Evolutionary conservation across 2,888 invertebrate genomes (phyloP).

Genomic region (Patella caerulea): DNA sequence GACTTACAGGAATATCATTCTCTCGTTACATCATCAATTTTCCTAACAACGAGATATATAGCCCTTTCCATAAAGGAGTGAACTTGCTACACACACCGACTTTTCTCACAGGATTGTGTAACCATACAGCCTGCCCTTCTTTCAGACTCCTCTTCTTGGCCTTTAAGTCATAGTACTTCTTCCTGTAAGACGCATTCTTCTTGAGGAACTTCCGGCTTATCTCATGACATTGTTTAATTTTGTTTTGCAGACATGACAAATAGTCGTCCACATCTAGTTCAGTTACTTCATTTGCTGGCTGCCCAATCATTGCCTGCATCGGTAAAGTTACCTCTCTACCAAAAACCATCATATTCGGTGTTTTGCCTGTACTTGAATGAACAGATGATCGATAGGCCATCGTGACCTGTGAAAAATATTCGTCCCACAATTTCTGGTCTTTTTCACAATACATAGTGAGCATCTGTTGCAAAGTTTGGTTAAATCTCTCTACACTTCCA

Average conservation of each 20-base stretch:
- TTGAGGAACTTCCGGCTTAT: background rate
- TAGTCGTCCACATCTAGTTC: background rate
- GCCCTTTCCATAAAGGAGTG: conserved; percentile 15
- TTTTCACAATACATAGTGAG: conserved; percentile 14
- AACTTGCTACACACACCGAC: conserved; percentile 9
- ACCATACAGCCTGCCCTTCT: conserved; percentile 12
- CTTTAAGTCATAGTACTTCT: conserved; percentile 2
- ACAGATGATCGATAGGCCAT: conserved; percentile 20
- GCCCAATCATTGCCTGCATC: background rate
- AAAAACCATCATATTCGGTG: conserved; percentile 15
- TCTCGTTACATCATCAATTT: conserved; percentile 12
- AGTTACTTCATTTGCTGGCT: background rate
- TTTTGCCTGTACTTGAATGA: conserved; percentile 14
- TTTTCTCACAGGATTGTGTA: background rate
- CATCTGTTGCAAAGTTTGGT: conserved; percentile 24
- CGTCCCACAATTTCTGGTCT: conserved; percentile 14
- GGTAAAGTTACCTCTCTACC: conserved; percentile 8
- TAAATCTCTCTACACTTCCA: conserved; percentile 26
- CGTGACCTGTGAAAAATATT: conserved; percentile 12
- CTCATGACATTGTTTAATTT: background rate
- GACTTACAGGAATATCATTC: too few species aligned
- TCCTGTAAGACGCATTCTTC: background rate
- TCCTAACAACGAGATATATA: background rate
- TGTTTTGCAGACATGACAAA: background rate
- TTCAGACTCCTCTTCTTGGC: background rate